A percentile compares a stretch with the other conserved stretches of the same genome.
phyloP scores from a whole-genome alignment of 2,797 vertebrate genomes.

The Urophycis tenuis region DNA sequence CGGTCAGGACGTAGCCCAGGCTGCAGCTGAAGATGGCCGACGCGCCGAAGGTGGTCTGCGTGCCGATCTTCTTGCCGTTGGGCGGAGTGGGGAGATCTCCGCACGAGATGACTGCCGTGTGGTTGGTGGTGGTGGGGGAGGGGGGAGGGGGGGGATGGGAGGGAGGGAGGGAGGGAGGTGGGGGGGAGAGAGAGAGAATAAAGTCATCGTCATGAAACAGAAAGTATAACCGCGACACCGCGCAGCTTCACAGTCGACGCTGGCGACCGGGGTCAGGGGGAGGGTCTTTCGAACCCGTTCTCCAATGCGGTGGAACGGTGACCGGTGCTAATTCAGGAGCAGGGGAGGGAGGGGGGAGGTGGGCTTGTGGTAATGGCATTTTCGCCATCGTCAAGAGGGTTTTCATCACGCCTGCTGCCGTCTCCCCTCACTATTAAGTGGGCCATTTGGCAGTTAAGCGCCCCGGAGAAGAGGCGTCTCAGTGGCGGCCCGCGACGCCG shows the following conservation, averaged over 20 bases:
- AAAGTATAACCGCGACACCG: slow-evolving; percentile 36
- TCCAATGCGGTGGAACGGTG: slow-evolving; percentile 45
- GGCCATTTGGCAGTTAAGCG: slow-evolving; percentile 35
- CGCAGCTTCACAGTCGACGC: slow-evolving; percentile 50
- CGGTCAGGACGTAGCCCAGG: slow-evolving; percentile 86
- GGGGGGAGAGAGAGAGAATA: slow-evolving; percentile 23
- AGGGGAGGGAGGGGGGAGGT: too few species aligned
- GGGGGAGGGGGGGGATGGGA: slow-evolving; percentile 18
- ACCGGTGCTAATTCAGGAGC: slow-evolving; percentile 48
- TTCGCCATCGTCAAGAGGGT: slow-evolving; percentile 43
- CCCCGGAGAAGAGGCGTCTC: slow-evolving; percentile 38
- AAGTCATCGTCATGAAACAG: not conserved
- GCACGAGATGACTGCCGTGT: slow-evolving; percentile 88
- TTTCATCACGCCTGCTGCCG: slow-evolving; percentile 44
- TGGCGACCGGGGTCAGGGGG: slow-evolving; percentile 22
- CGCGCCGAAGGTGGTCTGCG: slow-evolving; percentile 88
- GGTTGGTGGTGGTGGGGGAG: slow-evolving; percentile 33
- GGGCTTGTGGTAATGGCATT: slow-evolving; percentile 49
- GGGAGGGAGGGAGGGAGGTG: slow-evolving; percentile 12
- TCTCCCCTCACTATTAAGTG: slow-evolving; percentile 40
- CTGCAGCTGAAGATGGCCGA: slow-evolving; percentile 96
- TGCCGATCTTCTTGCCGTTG: slow-evolving; percentile 97
- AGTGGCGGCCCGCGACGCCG: slow-evolving; percentile 29
- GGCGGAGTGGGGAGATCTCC: slow-evolving; percentile 87
- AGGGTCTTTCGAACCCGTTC: slow-evolving; percentile 51